These are phyloP conservation scores for Andrena minutula DNA, from an alignment of 2,888 invertebrate genomes.

Conservation along the genomic window DNA sequence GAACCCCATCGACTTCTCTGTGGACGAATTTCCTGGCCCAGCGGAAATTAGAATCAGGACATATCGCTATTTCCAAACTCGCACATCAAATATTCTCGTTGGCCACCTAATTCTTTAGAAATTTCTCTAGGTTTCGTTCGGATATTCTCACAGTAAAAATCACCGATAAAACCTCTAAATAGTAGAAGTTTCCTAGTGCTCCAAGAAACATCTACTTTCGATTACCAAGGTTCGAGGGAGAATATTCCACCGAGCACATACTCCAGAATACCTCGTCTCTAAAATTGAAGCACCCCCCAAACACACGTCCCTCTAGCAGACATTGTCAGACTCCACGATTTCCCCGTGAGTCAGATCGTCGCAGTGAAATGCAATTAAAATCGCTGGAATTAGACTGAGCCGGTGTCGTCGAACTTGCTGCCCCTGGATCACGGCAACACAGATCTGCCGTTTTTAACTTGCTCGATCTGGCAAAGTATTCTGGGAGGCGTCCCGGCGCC, in stretches of 20 bases:
- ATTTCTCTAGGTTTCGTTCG: too few species aligned
- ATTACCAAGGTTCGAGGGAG: neutral
- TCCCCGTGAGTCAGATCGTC: conserved; percentile 51
- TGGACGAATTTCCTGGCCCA: neutral
- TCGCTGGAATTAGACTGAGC: conserved; percentile 55
- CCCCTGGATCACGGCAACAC: conserved; percentile 30
- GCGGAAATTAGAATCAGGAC: conserved; percentile 2
- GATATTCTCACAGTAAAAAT: too few species aligned
- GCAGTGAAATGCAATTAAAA: conserved; percentile 50
- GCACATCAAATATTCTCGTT: too few species aligned
- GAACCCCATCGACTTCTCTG: neutral
- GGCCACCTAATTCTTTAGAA: too few species aligned
- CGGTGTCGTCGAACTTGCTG: conserved; percentile 51
- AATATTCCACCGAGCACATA: neutral
- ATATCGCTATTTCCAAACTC: neutral
- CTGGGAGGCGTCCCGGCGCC: conserved; percentile 17
- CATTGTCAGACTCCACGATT: conserved; percentile 15
- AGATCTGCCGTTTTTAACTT: conserved; percentile 37
- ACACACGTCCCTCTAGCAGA: neutral
- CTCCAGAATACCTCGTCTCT: neutral
- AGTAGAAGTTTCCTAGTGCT: too few species aligned
- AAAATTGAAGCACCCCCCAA: neutral
- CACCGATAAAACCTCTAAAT: too few species aligned
- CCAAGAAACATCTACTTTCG: too few species aligned
- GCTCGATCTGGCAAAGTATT: conserved; percentile 19